These are phyloP conservation scores for Chamaea fasciata DNA, from an alignment of 2,113 vertebrate genomes.

Conservation along the genomic window DNA sequence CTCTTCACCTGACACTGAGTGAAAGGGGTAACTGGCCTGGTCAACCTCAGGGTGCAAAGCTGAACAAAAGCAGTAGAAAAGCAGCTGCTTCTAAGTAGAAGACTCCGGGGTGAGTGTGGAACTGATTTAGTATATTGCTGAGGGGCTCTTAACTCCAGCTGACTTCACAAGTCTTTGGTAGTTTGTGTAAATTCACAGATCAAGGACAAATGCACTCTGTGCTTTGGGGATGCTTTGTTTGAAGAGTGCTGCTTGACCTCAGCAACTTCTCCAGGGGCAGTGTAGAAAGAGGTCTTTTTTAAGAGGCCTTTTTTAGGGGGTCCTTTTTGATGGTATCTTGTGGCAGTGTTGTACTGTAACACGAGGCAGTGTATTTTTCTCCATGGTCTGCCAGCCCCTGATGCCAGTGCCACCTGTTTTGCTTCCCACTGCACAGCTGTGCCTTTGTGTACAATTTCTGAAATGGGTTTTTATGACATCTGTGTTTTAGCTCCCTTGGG, in stretches of 20 bases:
- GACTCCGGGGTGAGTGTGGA: background rate
- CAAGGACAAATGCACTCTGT: background rate
- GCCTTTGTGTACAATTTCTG: constrained; percentile 29
- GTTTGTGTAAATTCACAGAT: constrained; percentile 25
- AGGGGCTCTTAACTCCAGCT: constrained; percentile 30
- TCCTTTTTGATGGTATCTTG: background rate
- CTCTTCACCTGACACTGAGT: constrained; percentile 1
- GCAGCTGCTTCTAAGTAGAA: constrained; percentile 10
- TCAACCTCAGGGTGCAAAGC: constrained; percentile 3
- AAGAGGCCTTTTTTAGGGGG: background rate
- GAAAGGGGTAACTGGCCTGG: background rate
- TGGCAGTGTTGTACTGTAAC: background rate
- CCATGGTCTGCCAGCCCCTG: background rate
- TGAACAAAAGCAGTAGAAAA: background rate
- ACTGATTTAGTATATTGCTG: constrained; percentile 21
- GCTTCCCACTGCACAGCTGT: background rate
- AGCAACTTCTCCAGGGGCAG: background rate
- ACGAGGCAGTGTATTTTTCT: background rate
- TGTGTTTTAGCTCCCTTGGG: constrained; percentile 48
- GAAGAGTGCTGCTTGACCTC: constrained; percentile 16
- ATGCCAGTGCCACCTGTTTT: constrained; percentile 1
- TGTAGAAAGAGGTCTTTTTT: background rate
- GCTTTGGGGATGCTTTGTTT: background rate
- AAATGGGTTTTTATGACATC: constrained; percentile 57
- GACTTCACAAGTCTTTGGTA: constrained; percentile 29